Evolutionary conservation across 2,797 vertebrate species (phyloP).

Genomic region (Myoxocephalus aenaeus): DNA sequence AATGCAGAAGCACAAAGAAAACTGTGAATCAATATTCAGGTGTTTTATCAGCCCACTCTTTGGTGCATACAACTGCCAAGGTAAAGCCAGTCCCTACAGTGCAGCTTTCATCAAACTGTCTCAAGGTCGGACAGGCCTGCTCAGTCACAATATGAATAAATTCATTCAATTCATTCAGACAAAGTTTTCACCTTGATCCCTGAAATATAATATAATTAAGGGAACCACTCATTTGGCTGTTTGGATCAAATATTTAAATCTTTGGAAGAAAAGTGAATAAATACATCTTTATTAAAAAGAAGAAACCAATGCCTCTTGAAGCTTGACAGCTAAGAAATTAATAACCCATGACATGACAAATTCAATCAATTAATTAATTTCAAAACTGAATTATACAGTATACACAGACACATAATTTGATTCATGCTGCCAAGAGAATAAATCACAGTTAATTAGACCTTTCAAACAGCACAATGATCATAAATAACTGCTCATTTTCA

Average conservation of each 20-base stretch:
- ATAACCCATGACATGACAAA: background rate
- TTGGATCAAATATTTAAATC: background rate
- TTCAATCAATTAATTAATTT: background rate
- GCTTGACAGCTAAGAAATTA: background rate
- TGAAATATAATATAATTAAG: conserved; percentile 13
- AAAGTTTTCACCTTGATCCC: conserved; percentile 14
- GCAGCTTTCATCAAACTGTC: conserved; percentile 38
- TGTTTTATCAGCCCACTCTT: conserved; percentile 43
- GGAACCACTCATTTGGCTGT: background rate
- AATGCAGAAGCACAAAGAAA: conserved; percentile 8
- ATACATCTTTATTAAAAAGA: conserved; percentile 6
- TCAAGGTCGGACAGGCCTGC: conserved; percentile 40
- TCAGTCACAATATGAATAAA: conserved; percentile 35
- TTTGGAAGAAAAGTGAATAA: background rate
- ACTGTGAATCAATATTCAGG: conserved; percentile 35
- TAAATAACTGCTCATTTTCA: background rate
- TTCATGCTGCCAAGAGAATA: background rate
- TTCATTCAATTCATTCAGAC: conserved; percentile 16
- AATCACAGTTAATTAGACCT: background rate
- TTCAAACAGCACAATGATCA: background rate
- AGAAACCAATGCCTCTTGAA: background rate
- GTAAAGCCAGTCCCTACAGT: conserved; percentile 13
- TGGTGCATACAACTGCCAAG: conserved; percentile 20
- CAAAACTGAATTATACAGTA: background rate
- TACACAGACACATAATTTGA: background rate